Percentiles rank a stretch among this genome's conserved stretches.
These are phyloP conservation scores for Hipparchia semele DNA, from an alignment of 2,888 invertebrate species.

Conservation along the genomic window DNA sequence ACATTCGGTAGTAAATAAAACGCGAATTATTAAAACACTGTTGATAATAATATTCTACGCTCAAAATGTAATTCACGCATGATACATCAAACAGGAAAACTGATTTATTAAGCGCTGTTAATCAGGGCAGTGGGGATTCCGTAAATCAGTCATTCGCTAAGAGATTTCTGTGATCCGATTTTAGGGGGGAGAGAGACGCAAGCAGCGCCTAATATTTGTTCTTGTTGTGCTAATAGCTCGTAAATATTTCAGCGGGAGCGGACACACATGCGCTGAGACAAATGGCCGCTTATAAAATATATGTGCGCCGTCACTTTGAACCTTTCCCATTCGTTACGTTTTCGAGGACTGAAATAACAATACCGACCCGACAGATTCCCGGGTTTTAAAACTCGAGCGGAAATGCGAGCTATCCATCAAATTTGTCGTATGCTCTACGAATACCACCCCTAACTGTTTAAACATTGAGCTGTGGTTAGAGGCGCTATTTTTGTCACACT, in stretches of 20 bases:
- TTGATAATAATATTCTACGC: neutral
- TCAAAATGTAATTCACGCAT: constrained; percentile 26
- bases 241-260: constrained; percentile 77
- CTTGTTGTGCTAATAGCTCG: constrained; percentile 77
- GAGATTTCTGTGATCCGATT: constrained; percentile 57
- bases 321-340: constrained; percentile 72
- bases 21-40: neutral
- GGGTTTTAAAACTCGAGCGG: constrained; percentile 64
- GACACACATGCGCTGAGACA: constrained; percentile 72
- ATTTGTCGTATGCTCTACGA: constrained; percentile 63
- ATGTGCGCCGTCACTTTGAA: constrained; percentile 71
- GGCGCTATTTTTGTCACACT: constrained; percentile 47
- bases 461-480: constrained; percentile 43
- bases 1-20: neutral
- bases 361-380: constrained; percentile 57
- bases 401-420: constrained; percentile 67
- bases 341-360: constrained; percentile 80
- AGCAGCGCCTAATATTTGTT: constrained; percentile 57
- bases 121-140: constrained; percentile 35
- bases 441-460: constrained; percentile 57
- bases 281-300: constrained; percentile 76
- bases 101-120: constrained; percentile 39
- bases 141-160: constrained; percentile 73
- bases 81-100: constrained; percentile 40
- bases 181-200: constrained; percentile 49